Evolutionary conservation across 2,888 invertebrate genomes (phyloP), one percentile per base, ranked within the genome.

Genomic region (Drosophila lutescens): DNA sequence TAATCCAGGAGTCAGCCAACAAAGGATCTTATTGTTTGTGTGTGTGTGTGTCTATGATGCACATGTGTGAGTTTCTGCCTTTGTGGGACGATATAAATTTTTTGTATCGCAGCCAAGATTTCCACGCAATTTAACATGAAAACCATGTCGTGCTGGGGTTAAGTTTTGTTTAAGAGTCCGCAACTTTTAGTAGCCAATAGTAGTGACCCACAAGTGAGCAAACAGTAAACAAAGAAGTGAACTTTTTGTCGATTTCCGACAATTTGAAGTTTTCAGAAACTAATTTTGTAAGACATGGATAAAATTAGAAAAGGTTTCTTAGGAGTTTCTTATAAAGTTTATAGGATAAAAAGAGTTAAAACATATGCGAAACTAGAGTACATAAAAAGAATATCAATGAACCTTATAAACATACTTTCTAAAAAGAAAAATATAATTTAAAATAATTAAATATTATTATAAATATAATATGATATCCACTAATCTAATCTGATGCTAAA

Each of bases 111-210:
- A 70, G 77, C 72, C 80, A 82, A 84, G 83, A 84, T 85, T 91
- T 89, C 89, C 90, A 88, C 84, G 89, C 90, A 90, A 91, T 91
- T 91, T 90, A 90, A 91, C 90, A 89, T 88, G 82, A 89, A 81
- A 75, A 83, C 73, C 86, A 76, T 86, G 86, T 81, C 81, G 62
- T 72, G 68, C 69, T 58, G 44, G 82, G 76, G 79, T 75, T 79
- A 77, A 36, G 59, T 63, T 67, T 63, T 49, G 63, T 63, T 63
- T 55, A 55, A 49, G 55, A 43, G 55, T 26, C 63, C 66, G 49
- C 49, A 66, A 68, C 43, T 55, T 59, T 43, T 55, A 9, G 50
- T 49, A 34, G 44, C 53, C 65, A 55, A 63, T 55, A 55, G 47
- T 55, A 55, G 47, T 67, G 63, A 66, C 66, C 66, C 55, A 36